Evolutionary conservation across 2,113 vertebrate species (phyloP).

Genomic region (Megaceryle torquata): DNA sequence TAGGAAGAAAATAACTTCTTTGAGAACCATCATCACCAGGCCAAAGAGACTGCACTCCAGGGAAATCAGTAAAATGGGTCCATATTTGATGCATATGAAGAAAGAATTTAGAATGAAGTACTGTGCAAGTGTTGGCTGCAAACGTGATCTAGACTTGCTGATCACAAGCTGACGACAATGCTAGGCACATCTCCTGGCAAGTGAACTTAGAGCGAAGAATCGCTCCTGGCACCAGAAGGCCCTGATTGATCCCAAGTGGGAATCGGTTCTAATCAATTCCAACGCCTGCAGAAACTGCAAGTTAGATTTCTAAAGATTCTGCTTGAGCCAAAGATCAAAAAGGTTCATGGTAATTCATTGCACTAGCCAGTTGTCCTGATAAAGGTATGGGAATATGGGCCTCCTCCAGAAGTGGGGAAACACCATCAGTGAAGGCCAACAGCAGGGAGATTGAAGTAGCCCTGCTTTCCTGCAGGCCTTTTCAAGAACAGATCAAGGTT

Average conservation of each 20-base stretch:
- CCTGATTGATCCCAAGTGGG: neutral
- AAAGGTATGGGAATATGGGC: neutral
- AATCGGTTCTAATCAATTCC: neutral
- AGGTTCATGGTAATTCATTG: neutral
- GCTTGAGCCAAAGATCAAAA: neutral
- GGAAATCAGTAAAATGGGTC: neutral
- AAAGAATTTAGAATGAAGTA: neutral
- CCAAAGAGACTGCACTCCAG: neutral
- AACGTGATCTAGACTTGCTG: rapidly evolving
- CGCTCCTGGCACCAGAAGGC: neutral
- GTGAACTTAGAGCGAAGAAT: neutral
- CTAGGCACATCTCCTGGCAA: neutral
- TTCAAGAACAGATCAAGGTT: neutral
- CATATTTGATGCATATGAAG: neutral
- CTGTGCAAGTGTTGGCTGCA: neutral
- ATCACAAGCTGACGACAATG: neutral
- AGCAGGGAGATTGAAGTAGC: neutral
- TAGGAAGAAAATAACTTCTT: conserved; percentile 32
- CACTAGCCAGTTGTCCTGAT: neutral
- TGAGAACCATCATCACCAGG: neutral
- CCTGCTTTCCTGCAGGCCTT: neutral
- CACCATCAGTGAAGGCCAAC: neutral
- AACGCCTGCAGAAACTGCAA: neutral
- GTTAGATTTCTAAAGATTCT: neutral
- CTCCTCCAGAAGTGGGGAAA: neutral